Evolutionary conservation across 1,140 invertebrate genomes (phyloP), one percentile per base, ranked within the genome.

Genomic region (Bombus confusus): DNA sequence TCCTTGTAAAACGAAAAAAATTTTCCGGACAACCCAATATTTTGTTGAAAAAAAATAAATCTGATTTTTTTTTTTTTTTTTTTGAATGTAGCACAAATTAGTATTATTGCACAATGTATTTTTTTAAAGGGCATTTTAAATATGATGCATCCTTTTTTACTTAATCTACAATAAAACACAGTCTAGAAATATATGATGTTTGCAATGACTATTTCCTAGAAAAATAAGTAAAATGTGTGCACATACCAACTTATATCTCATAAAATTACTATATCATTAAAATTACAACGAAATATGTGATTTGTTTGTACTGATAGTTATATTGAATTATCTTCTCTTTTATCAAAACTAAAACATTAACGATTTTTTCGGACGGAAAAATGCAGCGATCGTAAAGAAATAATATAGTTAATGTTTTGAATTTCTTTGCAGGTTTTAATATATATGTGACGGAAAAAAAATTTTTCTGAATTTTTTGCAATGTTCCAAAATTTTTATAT

Each of bases 321-420:
- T 79, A n/a, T 62, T 79, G 57, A 64, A 15, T 72, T 85, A 62
- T 47, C 3, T 43, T 34, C 31, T 52, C 43, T 66, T 28, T 34
- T 18, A 76, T 75, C 39, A 64, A 64, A 82, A 74, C 34, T 76
- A 83, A 83, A 15, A 73, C 15, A 28, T 28, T 59, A 34, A 28
- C 10, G 34, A 80, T 43, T 79, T 85, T 64, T 62, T 68, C 82
- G 83, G 84, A 80, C 84, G 79, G 84, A 86, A 68, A 69, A 68
- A 75, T 62, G 69, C 71, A 81, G 69, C 31, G 34, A 52, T 66
- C 3, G 25, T 31, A 80, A 74, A 66, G n/a, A 86, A 86, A 86
- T 59, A 74, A 82, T 59, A n/a, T 80, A 72, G 39, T 28, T 47
- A 68, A 15, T 2, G n/a, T 78, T 76, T 73, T 66, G 34, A 76